Evolutionary conservation across 2,888 invertebrate genomes (phyloP), one percentile per base, ranked within the genome.

Genomic region (Ferrisia virgata): DNA sequence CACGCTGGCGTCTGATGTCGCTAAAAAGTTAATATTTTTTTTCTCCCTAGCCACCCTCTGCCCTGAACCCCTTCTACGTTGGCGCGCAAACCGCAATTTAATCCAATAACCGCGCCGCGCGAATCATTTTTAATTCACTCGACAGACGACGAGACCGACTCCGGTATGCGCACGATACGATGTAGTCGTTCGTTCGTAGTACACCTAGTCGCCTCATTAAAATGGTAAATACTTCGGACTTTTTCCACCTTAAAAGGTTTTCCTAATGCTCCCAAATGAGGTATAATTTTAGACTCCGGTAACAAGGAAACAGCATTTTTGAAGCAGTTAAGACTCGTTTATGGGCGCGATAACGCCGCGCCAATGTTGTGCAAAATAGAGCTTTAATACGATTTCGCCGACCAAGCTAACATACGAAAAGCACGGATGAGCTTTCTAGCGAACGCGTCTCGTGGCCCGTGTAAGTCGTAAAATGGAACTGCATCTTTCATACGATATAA

Each of bases 271-370:
- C 72, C 72, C 72, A 72, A 72, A 72, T 72, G 72, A 33, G 18
- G 72, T 72, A 72, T 72, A 72, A 72, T 72, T 72, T 53, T 25
- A 72, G 58, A 31, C 72, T n/a, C 15, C 6, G 33, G 72, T 31
- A 33, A 72, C 72, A 72, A 72, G 72, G 72, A 72, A 72, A 72
- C 72, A 72, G 33, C 72, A 72, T 72, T 72, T 72, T 72, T 72
- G 33, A 31, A 72, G 72, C 72, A 72, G 72, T 72, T 72, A 72
- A 72, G 33, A 72, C 72, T 72, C 72, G 33, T 72, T 72, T 18
- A 31, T 5, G 33, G 18, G 33, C n/a, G 36, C 72, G 72, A 72
- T 72, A 72, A 72, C 64, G 33, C 1, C 11, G 8, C 25, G 28
- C 58, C 58, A 28, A 64, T 64, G 58, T 25, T 28, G 58, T 47